A percentile compares a stretch with the other conserved stretches of the same genome.
These are phyloP conservation scores for Balanococcus diminutus DNA, from an alignment of 2,888 invertebrate species.

Conservation along the genomic window DNA sequence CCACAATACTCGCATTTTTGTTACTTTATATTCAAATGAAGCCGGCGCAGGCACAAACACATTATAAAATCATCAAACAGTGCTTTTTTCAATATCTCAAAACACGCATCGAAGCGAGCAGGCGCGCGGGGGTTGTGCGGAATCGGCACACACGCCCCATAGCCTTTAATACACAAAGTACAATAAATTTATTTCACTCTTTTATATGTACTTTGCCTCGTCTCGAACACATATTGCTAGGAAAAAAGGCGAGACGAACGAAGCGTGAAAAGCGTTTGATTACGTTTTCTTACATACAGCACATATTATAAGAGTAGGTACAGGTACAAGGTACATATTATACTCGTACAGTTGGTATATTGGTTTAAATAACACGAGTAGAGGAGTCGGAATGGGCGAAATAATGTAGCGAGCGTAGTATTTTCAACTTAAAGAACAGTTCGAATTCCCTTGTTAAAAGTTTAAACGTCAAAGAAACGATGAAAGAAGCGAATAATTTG, in stretches of 20 bases:
- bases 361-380: not conserved
- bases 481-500: not conserved
- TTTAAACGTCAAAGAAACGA: not conserved
- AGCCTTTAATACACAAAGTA: too few relatives aligned
- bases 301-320: not conserved
- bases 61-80: conserved; percentile 13
- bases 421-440: not conserved
- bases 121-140: too few relatives aligned
- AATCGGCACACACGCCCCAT: not conserved
- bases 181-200: too few relatives aligned
- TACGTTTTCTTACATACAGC: not conserved
- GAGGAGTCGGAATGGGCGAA: not conserved
- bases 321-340: too few relatives aligned
- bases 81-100: not conserved
- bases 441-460: not conserved
- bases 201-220: too few relatives aligned
- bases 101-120: not conserved
- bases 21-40: not conserved
- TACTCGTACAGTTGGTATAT: not conserved
- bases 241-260: not conserved
- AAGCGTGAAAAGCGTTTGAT: conserved; percentile 5
- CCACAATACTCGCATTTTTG: not conserved
- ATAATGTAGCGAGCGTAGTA: not conserved
- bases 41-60: not conserved
- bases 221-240: too few relatives aligned